Conservation (phyloP, 2,797 vertebrate genomes). For the Lemur catta region DNA sequence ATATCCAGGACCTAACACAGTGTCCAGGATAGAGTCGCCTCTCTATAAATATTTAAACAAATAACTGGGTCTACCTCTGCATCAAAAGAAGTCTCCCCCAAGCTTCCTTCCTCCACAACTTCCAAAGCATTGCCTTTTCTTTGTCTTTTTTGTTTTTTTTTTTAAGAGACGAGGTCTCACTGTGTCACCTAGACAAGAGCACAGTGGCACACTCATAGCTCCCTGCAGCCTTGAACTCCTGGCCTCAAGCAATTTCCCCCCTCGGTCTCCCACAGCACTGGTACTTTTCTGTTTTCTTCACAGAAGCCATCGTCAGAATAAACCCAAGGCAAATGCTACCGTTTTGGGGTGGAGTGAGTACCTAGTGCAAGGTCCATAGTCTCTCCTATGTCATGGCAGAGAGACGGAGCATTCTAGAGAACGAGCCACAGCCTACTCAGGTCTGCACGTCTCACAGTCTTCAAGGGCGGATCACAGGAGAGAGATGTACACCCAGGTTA, state of each 20-base stretch:
- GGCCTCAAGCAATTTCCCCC: no score
- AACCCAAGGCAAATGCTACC: not conserved
- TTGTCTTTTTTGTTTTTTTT: no score
- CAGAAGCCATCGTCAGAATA: not conserved
- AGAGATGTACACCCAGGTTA: not conserved
- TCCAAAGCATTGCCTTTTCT: not conserved
- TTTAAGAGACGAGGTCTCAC: no score
- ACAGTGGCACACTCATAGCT: no score
- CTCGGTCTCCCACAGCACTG: no score
- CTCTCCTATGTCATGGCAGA: rapidly evolving
- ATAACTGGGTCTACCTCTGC: not conserved
- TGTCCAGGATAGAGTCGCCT: not conserved
- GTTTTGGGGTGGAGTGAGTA: not conserved
- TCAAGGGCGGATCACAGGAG: not conserved
- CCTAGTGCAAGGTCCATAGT: not conserved
- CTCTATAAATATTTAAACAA: not conserved
- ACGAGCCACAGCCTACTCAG: not conserved
- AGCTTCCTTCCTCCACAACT: not conserved
- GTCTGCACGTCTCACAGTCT: not conserved
- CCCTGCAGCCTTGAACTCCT: no score
- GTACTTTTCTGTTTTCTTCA: not conserved
- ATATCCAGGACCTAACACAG: not conserved
- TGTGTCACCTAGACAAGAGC: no score
- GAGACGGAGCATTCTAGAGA: not conserved
- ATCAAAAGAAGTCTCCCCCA: not conserved